These are phyloP conservation scores for Porites evermanni DNA, from an alignment of 92 coral and sea anemone genomes.

Conservation along the genomic window DNA sequence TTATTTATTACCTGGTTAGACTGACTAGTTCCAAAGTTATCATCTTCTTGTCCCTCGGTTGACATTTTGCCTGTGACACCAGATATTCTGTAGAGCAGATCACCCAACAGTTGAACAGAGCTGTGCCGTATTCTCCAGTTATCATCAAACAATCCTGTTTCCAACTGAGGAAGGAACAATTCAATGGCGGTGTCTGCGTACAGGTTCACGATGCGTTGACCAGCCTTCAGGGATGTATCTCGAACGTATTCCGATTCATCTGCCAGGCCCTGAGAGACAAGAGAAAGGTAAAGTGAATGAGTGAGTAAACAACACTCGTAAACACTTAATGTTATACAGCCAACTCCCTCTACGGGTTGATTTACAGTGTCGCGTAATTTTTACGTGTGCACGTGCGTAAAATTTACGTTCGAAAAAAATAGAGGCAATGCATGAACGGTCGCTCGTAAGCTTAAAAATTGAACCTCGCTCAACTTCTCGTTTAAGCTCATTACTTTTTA, in stretches of 20 bases:
- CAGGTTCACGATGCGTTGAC: slow-evolving; percentile 93
- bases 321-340: too few relatives aligned
- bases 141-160: slow-evolving; percentile 95
- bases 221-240: slow-evolving; percentile 96
- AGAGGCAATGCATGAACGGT: too few relatives aligned
- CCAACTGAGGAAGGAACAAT: slow-evolving; percentile 92
- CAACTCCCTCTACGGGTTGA: too few relatives aligned
- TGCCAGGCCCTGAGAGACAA: slow-evolving; percentile 81
- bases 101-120: slow-evolving; percentile 93
- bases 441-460: too few relatives aligned
- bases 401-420: too few relatives aligned
- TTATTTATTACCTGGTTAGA: slow-evolving; percentile 85
- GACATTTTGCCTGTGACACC: slow-evolving; percentile 99
- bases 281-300: too few relatives aligned
- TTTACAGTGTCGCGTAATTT: too few relatives aligned
- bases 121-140: slow-evolving; percentile 98
- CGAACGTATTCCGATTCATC: slow-evolving; percentile 98
- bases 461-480: too few relatives aligned
- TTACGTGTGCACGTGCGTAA: too few relatives aligned
- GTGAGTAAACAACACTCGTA: too few relatives aligned
- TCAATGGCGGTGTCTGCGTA: slow-evolving; percentile 95
- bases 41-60: slow-evolving; percentile 98
- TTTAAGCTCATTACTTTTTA: too few relatives aligned
- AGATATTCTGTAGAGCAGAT: slow-evolving; percentile 89
- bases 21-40: slow-evolving; percentile 92